Percentiles rank a stretch among this genome's conserved stretches.
These are phyloP conservation scores for Anas bahamensis DNA, from an alignment of 2,797 vertebrate species.

Conservation along the genomic window DNA sequence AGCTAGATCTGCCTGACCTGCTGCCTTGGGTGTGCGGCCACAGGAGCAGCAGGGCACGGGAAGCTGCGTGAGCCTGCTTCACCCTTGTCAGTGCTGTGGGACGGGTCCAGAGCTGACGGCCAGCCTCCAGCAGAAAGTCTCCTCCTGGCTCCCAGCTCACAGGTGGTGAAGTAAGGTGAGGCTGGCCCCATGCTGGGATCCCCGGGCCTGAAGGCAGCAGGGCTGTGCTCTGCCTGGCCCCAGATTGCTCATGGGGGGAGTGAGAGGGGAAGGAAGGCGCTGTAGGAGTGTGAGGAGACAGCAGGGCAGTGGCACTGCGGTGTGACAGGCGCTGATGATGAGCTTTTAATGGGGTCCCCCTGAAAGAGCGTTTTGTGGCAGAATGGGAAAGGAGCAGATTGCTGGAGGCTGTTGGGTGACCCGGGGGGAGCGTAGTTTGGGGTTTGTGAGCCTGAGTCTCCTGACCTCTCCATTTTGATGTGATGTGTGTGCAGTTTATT, in stretches of 20 bases:
- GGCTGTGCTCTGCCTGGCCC: background rate
- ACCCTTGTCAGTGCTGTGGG: background rate
- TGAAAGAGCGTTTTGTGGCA: background rate
- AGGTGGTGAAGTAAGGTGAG: background rate
- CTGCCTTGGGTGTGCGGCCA: background rate
- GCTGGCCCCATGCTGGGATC: background rate
- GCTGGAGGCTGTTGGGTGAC: background rate
- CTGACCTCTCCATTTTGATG: background rate
- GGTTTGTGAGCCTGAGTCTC: background rate
- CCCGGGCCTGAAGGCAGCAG: background rate
- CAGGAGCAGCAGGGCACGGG: background rate
- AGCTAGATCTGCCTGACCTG: background rate
- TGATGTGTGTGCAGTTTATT: background rate
- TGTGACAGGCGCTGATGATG: background rate
- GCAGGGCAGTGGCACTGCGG: background rate
- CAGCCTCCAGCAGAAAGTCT: background rate
- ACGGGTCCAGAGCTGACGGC: background rate
- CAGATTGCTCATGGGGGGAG: background rate
- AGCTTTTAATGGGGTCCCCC: background rate
- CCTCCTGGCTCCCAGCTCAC: background rate
- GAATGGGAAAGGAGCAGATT: background rate
- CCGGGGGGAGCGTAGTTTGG: background rate
- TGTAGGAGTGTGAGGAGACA: background rate
- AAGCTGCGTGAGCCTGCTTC: background rate
- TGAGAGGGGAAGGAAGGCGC: background rate